Percentiles rank a stretch among this genome's conserved stretches.
phyloP scores from a whole-genome alignment of 2,888 invertebrate species.

The Linnaemya vulpina region DNA sequence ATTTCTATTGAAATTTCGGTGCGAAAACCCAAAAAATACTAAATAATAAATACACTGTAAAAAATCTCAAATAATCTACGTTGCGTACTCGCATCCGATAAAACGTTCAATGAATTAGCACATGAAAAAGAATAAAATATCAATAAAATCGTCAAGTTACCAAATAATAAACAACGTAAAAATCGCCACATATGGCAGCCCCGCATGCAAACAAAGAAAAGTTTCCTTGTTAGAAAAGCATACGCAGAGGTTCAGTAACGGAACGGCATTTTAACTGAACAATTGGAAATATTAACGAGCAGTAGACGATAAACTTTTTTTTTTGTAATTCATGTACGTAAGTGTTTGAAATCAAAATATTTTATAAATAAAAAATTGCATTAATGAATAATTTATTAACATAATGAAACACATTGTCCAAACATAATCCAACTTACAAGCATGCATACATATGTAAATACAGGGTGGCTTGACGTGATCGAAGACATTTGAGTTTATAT shows the following conservation, averaged over 20 bases:
- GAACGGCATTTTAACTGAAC: conserved; percentile 16
- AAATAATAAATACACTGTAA: too few relatives aligned
- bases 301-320: neutral
- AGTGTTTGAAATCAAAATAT: neutral
- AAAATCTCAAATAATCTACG: too few relatives aligned
- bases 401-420: neutral
- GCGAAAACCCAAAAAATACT: too few relatives aligned
- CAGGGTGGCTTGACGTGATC: too few relatives aligned
- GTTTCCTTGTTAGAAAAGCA: conserved; percentile 22
- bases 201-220: conserved; percentile 42
- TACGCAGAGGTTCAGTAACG: conserved; percentile 31
- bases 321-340: neutral
- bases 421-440: neutral
- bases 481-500: too few relatives aligned
- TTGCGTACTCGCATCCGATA: neutral
- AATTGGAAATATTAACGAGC: conserved; percentile 6
- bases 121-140: neutral
- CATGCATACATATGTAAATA: neutral
- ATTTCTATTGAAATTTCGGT: too few relatives aligned
- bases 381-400: neutral
- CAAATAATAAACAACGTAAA: neutral
- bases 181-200: neutral
- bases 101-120: neutral
- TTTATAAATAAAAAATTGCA: neutral
- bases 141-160: neutral